A percentile compares a stretch with the other conserved stretches of the same genome.
phyloP scores from a whole-genome alignment of 1,140 invertebrate species.

The Drosophila nikananu region DNA sequence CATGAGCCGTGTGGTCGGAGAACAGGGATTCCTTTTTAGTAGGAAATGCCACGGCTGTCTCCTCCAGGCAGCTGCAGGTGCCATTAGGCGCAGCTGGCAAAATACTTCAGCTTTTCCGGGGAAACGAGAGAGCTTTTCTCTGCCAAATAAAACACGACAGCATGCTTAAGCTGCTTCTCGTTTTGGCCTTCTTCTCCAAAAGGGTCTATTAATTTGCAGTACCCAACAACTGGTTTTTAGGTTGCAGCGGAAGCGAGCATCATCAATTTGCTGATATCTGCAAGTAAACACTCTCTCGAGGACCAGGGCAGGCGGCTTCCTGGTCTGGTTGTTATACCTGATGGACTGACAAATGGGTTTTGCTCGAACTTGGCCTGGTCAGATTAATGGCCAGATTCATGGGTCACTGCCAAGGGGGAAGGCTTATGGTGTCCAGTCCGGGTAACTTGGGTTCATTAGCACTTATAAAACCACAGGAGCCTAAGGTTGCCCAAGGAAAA shows the following conservation, averaged over 20 bases:
- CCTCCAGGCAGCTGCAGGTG: conserved; percentile 36
- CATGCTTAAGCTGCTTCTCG: conserved; percentile 37
- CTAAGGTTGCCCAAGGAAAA: neutral
- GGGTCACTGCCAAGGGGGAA: neutral
- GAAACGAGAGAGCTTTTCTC: conserved; percentile 24
- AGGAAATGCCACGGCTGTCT: conserved; percentile 40
- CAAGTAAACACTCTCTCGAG: conserved; percentile 41
- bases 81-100: conserved; percentile 56
- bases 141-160: conserved; percentile 59
- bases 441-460: neutral
- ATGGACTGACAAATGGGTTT: conserved; percentile 55
- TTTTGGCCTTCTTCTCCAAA: conserved; percentile 6
- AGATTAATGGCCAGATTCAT: conserved; percentile 41
- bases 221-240: conserved; percentile 44
- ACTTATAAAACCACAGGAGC: neutral
- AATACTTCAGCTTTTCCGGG: conserved; percentile 26
- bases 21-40: conserved; percentile 55
- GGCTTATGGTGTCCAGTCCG: neutral
- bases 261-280: conserved; percentile 69
- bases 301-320: neutral
- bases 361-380: conserved; percentile 15
- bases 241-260: conserved; percentile 45
- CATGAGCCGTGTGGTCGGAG: conserved; percentile 54
- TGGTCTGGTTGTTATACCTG: conserved; percentile 22
- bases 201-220: conserved; percentile 70